Evolutionary conservation across 2,888 invertebrate genomes (phyloP), one percentile per base, ranked within the genome.

Genomic region (Dexiosoma caninum): DNA sequence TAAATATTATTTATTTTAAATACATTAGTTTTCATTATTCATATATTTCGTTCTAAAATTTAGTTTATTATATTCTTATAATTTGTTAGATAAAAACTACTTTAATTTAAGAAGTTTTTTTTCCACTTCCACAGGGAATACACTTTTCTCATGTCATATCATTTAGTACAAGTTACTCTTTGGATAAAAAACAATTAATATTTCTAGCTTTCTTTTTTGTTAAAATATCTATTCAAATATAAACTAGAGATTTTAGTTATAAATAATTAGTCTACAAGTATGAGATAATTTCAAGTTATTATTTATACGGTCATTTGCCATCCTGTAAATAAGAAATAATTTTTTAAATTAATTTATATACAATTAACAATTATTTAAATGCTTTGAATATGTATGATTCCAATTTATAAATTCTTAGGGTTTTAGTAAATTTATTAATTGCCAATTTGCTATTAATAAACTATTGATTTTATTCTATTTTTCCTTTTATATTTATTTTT

Each of bases 321-420:
- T 55, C 14, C 30, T 44, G 32, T 51, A 37, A 49, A 35, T 21
- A 16, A 40, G n/a, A 37, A 9, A 2, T 37, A 62, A 27, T 2
- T 10, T 67, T 59, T 53, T 30, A 69, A 62, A 55, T 23, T 74
- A 57, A 32, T 74, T 46, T 76, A 72, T 80, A 7, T 81, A 81
- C 80, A 81, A 32, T 76, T 76, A 76, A 76, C 76, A 67, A 72
- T 60, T 67, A 49, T 37, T 69, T 37, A 46, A 30, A 59, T 57
- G 8, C 8, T n/a, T 30, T n/a, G 42, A 27, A 60, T 64, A 57
- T 10, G 7, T 71, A 12, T 59, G 51, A 21, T 66, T 37, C 23
- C 62, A 62, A 42, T 35, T 67, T 67, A 55, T 81, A 81, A 81
- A 81, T 81, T 80, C 80, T 76, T 76, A 59, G 40, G 37, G 32